A percentile compares a stretch with the other conserved stretches of the same genome.
phyloP scores from a whole-genome alignment of 2,113 vertebrate species.

The Isurus oxyrinchus region DNA sequence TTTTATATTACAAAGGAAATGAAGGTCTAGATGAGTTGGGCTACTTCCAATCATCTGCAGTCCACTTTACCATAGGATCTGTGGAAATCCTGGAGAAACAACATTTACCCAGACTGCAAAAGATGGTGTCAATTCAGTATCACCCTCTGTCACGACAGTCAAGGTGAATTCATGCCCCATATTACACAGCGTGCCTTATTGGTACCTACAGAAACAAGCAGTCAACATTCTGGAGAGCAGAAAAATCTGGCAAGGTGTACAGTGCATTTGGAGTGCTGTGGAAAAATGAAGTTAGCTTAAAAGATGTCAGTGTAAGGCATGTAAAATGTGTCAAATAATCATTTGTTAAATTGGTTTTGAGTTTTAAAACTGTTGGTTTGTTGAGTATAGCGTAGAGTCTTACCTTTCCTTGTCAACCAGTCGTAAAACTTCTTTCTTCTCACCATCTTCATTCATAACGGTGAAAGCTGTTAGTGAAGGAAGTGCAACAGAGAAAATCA shows the following conservation, averaged over 20 bases:
- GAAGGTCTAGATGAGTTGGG: neutral
- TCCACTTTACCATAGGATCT: neutral
- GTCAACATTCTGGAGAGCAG: neutral
- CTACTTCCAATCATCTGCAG: neutral
- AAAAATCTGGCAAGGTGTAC: neutral
- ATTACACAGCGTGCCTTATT: neutral
- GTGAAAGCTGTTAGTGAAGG: constrained; percentile 60
- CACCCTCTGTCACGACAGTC: neutral
- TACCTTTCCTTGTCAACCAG: constrained; percentile 92
- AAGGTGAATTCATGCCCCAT: neutral
- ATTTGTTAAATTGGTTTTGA: neutral
- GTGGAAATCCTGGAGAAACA: neutral
- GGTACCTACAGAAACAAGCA: neutral
- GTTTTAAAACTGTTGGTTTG: neutral
- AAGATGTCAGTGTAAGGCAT: neutral
- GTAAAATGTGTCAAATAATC: neutral
- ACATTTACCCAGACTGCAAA: neutral
- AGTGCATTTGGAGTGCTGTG: neutral
- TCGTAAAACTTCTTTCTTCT: constrained; percentile 86
- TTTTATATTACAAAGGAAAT: neutral
- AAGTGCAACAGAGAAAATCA: neutral
- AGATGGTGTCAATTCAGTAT: neutral
- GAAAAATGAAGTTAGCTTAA: neutral
- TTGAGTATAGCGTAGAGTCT: constrained; percentile 36
- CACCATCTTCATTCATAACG: constrained; percentile 65